Evolutionary conservation across 2,888 invertebrate genomes (phyloP).

Genomic region (Fissipunctia ypsillon): DNA sequence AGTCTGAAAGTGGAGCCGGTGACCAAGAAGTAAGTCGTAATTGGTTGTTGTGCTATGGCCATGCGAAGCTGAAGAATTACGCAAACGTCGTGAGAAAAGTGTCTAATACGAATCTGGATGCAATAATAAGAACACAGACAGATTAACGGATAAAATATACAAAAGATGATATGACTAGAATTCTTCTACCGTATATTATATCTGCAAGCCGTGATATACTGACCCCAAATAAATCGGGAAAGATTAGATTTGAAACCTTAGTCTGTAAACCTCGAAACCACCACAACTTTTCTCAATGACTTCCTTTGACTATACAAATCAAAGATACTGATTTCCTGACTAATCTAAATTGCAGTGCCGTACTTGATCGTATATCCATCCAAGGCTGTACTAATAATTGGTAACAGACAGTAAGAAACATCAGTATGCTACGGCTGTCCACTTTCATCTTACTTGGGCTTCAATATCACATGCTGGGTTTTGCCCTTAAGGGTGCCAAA

Average conservation of each 20-base stretch:
- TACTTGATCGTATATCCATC: constrained; percentile 39
- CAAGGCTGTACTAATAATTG: constrained; percentile 23
- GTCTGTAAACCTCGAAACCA: background rate
- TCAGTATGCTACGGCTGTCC: constrained; percentile 4
- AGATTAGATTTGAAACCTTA: background rate
- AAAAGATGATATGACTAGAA: background rate
- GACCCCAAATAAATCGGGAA: background rate
- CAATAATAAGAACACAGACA: background rate
- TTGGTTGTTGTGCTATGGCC: background rate
- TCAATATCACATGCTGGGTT: constrained; percentile 19
- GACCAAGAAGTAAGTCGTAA: background rate
- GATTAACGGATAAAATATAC: background rate
- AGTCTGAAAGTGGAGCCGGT: background rate
- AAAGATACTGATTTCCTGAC: constrained; percentile 30
- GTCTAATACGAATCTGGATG: background rate
- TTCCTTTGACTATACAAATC: background rate
- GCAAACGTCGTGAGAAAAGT: background rate
- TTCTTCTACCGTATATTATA: background rate
- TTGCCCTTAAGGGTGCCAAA: no score
- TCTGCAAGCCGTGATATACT: background rate
- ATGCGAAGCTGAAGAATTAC: background rate
- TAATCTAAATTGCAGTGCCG: constrained; percentile 26
- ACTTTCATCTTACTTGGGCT: constrained; percentile 36
- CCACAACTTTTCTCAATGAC: background rate
- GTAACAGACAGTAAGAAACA: background rate